Percentiles rank a stretch among this genome's conserved stretches.
Conservation (phyloP, 2,797 vertebrate genomes). For the Allobates femoralis region DNA sequence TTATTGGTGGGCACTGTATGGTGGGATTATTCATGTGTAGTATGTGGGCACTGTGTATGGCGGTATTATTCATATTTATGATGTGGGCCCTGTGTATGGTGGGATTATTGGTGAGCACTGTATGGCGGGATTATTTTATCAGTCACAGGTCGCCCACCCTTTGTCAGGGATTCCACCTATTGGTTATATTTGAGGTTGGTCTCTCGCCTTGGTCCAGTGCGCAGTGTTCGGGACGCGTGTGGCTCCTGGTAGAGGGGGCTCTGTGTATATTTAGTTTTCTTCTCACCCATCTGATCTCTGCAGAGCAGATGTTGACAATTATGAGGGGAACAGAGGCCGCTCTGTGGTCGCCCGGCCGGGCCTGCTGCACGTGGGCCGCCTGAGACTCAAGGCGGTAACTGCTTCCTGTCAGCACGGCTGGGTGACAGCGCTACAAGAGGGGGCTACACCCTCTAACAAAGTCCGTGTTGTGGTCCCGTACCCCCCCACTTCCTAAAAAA, state of each 20-base stretch:
- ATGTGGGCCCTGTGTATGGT: no score
- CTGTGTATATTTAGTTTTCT: slow-evolving; percentile 42
- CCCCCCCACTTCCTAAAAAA: background rate
- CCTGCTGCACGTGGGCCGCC: slow-evolving; percentile 71
- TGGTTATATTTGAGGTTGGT: no score
- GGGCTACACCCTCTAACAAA: slow-evolving; percentile 66
- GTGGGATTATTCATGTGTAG: background rate
- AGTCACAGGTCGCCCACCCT: no score
- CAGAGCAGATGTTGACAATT: slow-evolving; percentile 73
- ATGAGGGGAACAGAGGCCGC: slow-evolving; percentile 69
- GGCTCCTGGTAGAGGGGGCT: background rate
- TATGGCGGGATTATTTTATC: background rate
- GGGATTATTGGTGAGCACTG: background rate
- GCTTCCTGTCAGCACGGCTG: slow-evolving; percentile 70
- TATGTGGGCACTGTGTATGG: background rate
- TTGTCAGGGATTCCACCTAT: no score
- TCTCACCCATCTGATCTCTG: slow-evolving; percentile 65
- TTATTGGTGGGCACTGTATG: background rate
- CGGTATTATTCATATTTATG: no score
- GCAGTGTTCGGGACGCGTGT: background rate
- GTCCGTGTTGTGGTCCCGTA: slow-evolving; percentile 57
- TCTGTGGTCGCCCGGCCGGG: slow-evolving; percentile 69
- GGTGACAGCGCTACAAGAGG: slow-evolving; percentile 56
- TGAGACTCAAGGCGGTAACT: slow-evolving; percentile 68
- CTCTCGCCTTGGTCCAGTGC: background rate